Evolutionary conservation across 2,113 vertebrate species (phyloP), one percentile per base, ranked within the genome.

Genomic region (Lepus timidus): DNA sequence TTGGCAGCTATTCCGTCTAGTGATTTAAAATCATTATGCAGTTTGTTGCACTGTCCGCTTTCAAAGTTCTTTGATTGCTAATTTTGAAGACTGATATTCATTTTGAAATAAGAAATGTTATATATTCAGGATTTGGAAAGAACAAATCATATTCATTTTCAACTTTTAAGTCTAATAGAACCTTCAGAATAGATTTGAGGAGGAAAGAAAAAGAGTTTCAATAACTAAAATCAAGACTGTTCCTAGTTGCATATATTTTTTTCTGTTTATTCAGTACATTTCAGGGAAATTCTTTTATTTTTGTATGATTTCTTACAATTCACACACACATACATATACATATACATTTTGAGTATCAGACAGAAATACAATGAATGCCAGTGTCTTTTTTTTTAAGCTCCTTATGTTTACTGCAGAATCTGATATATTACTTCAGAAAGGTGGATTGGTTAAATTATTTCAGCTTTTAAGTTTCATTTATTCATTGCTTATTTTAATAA

Each of bases 21-120:
- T 97, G 96, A 96, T 97, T 98, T 98, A 39, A 95, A 97, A 97
- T 95, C 1, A 58, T 96, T 98, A 94, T 67, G 71, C 78, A 92
- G 86, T 97, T 97, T 97, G 82, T 97, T 98, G 94, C 85, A 75
- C 91, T 97, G 62, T 96, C 90, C 22, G 20, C 97, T 98, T 97
- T 97, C 91, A 96, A 94, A 97, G 70, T 98, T 96, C 95, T 82
- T 78, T 97, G 95, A 97, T 95, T 97, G 84, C 83, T 98, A 97
- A 97, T 97, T 98, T 98, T 97, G 96, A 98, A 97, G 93, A 97
- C 96, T 95, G 85, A 96, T 95, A 64, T 17, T 93, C 92, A 94
- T 90, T 97, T 97, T 90, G 95, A 10, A 96, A 95, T 97, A 71
- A 95, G 85, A 97, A 78, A 94, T 85, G 3, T 92, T 98, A 71